Base-by-base conservation (phyloP, 2,113 vertebrate genomes). In the Gasterosteus aculeatus region DNA sequence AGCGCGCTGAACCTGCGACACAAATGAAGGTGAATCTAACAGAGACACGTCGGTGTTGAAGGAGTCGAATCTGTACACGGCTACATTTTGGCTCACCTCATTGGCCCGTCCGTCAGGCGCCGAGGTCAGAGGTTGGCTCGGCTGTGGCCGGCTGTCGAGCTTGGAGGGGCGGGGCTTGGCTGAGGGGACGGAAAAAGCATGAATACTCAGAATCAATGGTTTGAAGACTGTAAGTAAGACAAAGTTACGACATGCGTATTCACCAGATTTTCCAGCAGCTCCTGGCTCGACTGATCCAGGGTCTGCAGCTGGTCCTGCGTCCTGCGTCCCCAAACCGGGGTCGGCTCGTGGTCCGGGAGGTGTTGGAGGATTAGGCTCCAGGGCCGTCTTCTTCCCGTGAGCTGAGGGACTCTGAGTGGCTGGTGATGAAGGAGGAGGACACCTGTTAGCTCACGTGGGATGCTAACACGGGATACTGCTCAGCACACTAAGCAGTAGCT, bases 61-160 rank as follows among this genome's bases (percentile, higher is more conserved):
- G 31, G 42, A 1, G 3, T 26, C 15, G 3, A 29, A 29, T 29
- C 26, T 5, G 26, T 31, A 12, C 3, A 7, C 5, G 18, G 46
- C 46, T 29, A 4, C 2, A 19, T n/a, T 60, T 59, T 0, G n/a
- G 19, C 79, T 84, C 68, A 86, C 87, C 78, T 82, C 49, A 66
- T 49, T 57, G 16, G 64, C 41, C 0, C 56, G 78, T 39, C 68
- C 60, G 0, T 71, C 60, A 19, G 67, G n/a, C n/a, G 58, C 75
- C 16, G 56, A 18, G 16, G 59, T 71, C 31, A 16, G 2, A 38
- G 72, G 67, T 11, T 4, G 60, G 63, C 75, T 49, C 22, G 33
- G 63, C 73, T 74, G 76, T 71, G 76, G n/a, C 69, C 85, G 88
- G 81, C 69, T 69, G 61, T 77, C 66, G 10, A 41, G 33, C 19